phyloP scores from a whole-genome alignment of 2,113 vertebrate species.

The Tetrax tetrax region DNA sequence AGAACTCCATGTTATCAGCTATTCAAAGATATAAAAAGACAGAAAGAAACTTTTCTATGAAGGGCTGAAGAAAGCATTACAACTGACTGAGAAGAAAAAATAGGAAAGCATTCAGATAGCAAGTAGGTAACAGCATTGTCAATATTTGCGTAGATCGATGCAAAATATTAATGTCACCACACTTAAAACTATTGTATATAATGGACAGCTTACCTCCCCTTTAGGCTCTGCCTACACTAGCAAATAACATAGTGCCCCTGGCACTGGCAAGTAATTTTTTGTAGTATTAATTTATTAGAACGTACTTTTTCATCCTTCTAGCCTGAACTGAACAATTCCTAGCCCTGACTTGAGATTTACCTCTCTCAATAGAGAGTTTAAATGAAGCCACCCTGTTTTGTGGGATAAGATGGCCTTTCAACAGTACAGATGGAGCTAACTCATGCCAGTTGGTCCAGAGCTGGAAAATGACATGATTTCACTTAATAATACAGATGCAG shows the following conservation, averaged over 20 bases:
- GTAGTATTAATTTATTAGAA: neutral
- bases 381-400: rapidly evolving
- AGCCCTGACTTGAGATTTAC: neutral
- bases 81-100: neutral
- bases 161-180: neutral
- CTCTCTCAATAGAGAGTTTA: neutral
- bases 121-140: neutral
- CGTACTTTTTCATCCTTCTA: neutral
- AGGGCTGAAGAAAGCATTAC: neutral
- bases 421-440: neutral
- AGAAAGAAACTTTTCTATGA: neutral
- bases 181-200: neutral
- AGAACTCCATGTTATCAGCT: neutral
- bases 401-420: neutral
- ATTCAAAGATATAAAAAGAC: neutral
- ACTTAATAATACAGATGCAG: neutral
- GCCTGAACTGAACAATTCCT: neutral
- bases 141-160: neutral
- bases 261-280: neutral
- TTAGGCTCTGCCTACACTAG: neutral
- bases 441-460: neutral
- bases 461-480: neutral
- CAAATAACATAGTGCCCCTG: neutral
- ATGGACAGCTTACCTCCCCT: neutral
- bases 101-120: neutral